phyloP scores from a whole-genome alignment of 2,888 invertebrate genomes.

The Conchocele bisecta region DNA sequence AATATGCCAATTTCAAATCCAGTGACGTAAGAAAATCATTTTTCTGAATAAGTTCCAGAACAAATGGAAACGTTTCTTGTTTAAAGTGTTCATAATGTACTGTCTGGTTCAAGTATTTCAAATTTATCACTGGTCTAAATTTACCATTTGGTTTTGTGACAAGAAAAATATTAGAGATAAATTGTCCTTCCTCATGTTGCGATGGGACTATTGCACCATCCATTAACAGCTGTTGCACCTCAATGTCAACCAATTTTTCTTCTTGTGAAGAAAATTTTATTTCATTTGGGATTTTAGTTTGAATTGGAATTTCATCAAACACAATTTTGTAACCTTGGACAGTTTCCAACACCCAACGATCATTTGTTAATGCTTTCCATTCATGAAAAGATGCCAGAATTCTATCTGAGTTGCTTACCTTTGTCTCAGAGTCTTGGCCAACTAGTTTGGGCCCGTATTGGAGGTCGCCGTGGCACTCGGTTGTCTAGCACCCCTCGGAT shows the following conservation, averaged over 20 bases:
- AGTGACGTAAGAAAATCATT: constrained; percentile 32
- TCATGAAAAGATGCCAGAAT: not conserved
- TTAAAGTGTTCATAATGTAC: constrained; percentile 35
- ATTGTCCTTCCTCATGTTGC: not conserved
- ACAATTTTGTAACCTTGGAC: not conserved
- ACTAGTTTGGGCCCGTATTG: too few species aligned
- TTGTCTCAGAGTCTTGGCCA: not conserved
- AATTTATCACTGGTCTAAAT: constrained; percentile 32
- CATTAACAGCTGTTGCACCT: not conserved
- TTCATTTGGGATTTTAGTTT: not conserved
- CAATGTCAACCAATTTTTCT: not conserved
- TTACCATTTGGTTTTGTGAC: constrained; percentile 23
- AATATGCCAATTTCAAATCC: constrained; percentile 14
- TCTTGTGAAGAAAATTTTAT: not conserved
- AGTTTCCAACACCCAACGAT: not conserved
- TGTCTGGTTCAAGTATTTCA: constrained; percentile 25
- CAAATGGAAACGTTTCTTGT: constrained; percentile 4
- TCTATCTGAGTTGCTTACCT: not conserved
- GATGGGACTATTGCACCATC: not conserved
- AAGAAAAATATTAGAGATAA: constrained; percentile 28
- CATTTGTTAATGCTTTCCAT: not conserved
- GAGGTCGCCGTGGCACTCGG: not conserved
- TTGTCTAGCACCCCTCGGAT: not conserved
- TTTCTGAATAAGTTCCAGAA: constrained; percentile 15
- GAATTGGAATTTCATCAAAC: not conserved